Evolutionary conservation across 2,888 invertebrate genomes (phyloP).

Genomic region (Trachelus troglodyta): DNA sequence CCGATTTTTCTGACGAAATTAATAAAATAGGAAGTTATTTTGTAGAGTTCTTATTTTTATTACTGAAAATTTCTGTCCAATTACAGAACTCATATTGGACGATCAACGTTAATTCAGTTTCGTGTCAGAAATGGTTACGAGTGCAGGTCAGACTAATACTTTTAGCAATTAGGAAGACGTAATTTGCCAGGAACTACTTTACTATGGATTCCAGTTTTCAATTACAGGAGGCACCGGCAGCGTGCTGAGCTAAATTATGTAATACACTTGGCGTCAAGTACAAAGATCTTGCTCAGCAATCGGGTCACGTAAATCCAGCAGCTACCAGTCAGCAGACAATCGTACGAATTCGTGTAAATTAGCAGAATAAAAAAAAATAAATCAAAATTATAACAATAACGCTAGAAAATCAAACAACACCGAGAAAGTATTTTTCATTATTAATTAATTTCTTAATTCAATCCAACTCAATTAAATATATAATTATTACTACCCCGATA

Average conservation of each 20-base stretch:
- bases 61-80: not conserved
- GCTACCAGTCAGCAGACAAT: not conserved
- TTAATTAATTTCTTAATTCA: too few relatives aligned
- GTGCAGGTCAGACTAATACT: not conserved
- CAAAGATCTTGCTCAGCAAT: not conserved
- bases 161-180: not conserved
- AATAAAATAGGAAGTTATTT: not conserved
- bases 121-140: not conserved
- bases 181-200: not conserved
- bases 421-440: too few relatives aligned
- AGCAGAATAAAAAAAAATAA: not conserved
- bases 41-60: not conserved
- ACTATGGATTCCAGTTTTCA: not conserved
- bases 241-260: not conserved
- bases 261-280: not conserved
- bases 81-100: not conserved
- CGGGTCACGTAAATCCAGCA: not conserved
- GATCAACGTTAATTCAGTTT: too few relatives aligned
- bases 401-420: not conserved
- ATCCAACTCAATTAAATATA: too few relatives aligned
- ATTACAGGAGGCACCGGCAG: not conserved
- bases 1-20: too few relatives aligned
- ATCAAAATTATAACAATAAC: not conserved
- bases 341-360: not conserved
- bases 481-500: too few relatives aligned